phyloP scores from a whole-genome alignment of 2,888 invertebrate species.

The Troides oblongomaculatus region DNA sequence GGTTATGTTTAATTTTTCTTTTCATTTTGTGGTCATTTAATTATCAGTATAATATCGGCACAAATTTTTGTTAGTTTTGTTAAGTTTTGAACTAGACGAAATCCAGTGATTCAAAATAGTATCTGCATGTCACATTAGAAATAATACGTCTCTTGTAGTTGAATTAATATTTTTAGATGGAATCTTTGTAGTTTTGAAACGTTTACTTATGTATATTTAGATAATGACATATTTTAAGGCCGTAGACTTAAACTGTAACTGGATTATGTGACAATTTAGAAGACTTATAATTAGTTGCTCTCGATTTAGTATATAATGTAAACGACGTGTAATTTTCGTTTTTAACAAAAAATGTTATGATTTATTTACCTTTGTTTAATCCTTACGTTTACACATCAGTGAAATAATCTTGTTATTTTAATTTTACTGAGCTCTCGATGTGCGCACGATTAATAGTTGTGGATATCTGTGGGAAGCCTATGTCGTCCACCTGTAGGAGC shows the following conservation, averaged over 20 bases:
- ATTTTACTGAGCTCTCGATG: not conserved
- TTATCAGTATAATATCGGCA: slow-evolving; percentile 2
- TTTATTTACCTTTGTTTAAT: slow-evolving; percentile 7
- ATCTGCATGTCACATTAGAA: slow-evolving; percentile 24
- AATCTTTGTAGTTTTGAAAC: slow-evolving; percentile 61
- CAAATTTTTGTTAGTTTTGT: slow-evolving; percentile 15
- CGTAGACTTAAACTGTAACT: slow-evolving; percentile 7
- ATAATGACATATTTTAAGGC: slow-evolving; percentile 31
- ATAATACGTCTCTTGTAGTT: slow-evolving; percentile 42
- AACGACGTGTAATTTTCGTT: not conserved
- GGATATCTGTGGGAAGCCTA: too few species aligned
- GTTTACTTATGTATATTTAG: slow-evolving; percentile 50
- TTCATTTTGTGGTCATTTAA: not conserved
- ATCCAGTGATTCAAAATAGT: slow-evolving; percentile 18
- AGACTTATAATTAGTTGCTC: not conserved
- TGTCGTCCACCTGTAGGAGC: too few species aligned
- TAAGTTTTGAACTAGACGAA: slow-evolving; percentile 4
- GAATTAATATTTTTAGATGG: slow-evolving; percentile 65
- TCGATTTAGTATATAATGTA: not conserved
- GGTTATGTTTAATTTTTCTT: not conserved
- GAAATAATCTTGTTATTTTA: not conserved
- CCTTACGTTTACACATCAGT: not conserved
- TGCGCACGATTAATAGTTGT: not conserved
- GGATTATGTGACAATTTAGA: slow-evolving; percentile 15
- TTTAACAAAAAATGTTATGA: slow-evolving; percentile 2